Evolutionary conservation across 37 sponge, comb jelly and placozoan genomes (phyloP).

Genomic region (Corticium candelabrum): DNA sequence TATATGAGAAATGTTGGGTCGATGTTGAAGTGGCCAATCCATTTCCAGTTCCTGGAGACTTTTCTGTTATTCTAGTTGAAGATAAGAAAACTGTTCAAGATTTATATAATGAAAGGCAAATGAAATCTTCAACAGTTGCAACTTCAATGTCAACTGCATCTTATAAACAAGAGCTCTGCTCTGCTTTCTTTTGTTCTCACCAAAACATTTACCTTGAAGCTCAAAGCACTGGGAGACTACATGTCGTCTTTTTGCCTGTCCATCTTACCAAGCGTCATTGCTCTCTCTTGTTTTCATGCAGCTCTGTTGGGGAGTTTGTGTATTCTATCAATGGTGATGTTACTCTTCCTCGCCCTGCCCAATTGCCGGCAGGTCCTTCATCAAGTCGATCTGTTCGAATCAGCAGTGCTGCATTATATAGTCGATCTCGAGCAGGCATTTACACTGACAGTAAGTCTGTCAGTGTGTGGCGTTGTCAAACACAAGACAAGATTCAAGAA

Average conservation of each 20-base stretch:
- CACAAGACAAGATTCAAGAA: neutral
- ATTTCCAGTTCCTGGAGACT: constrained; percentile 7
- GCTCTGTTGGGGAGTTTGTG: neutral
- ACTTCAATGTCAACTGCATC: no score
- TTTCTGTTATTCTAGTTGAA: constrained; percentile 24
- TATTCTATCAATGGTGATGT: neutral
- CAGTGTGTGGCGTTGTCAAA: neutral
- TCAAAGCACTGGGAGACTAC: neutral
- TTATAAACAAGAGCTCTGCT: no score
- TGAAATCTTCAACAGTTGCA: no score
- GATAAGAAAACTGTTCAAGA: neutral
- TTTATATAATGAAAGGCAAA: no score
- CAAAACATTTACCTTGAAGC: neutral
- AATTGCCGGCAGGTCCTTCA: neutral
- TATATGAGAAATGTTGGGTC: constrained; percentile 12
- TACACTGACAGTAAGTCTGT: no score
- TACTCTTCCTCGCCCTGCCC: neutral
- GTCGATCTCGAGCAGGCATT: no score
- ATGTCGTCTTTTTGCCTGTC: neutral
- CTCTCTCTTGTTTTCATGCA: neutral
- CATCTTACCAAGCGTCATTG: neutral
- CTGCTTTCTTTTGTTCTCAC: neutral
- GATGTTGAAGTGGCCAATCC: constrained; percentile 6
- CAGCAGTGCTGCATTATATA: neutral
- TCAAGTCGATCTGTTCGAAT: neutral